These are phyloP conservation scores for Morphnarchus princeps DNA, from an alignment of 2,113 vertebrate genomes.

Conservation along the genomic window DNA sequence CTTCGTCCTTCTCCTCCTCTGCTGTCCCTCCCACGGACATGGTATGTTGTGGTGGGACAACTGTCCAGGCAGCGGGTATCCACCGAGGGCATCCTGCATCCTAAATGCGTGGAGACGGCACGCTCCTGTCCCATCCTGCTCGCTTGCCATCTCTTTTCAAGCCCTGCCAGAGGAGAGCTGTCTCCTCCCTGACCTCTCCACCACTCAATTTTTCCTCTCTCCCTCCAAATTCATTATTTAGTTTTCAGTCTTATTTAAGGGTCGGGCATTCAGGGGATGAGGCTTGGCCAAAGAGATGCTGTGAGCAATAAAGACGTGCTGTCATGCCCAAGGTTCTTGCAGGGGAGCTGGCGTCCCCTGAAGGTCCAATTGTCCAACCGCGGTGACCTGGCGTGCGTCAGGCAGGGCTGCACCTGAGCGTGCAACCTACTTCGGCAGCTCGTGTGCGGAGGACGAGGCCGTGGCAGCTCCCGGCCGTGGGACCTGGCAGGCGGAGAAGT, in stretches of 20 bases:
- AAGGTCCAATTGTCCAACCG: background rate
- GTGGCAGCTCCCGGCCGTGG: background rate
- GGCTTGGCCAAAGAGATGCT: background rate
- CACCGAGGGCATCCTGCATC: background rate
- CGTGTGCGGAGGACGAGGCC: rapidly evolving
- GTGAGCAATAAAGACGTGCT: background rate
- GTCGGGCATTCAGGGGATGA: background rate
- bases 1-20: background rate
- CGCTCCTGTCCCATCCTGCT: background rate
- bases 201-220: background rate
- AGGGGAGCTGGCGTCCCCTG: background rate
- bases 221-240: background rate
- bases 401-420: background rate
- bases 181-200: background rate
- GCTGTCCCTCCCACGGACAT: background rate
- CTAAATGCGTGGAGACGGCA: background rate
- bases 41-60: background rate
- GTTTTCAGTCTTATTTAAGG: background rate
- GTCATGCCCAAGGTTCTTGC: rapidly evolving
- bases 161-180: background rate
- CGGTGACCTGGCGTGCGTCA: rapidly evolving
- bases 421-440: background rate
- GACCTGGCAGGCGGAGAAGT: background rate
- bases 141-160: background rate
- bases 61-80: background rate